A percentile compares a stretch with the other conserved stretches of the same genome.
phyloP scores from a whole-genome alignment of 2,113 vertebrate genomes.

The Pangasianodon gigas region DNA sequence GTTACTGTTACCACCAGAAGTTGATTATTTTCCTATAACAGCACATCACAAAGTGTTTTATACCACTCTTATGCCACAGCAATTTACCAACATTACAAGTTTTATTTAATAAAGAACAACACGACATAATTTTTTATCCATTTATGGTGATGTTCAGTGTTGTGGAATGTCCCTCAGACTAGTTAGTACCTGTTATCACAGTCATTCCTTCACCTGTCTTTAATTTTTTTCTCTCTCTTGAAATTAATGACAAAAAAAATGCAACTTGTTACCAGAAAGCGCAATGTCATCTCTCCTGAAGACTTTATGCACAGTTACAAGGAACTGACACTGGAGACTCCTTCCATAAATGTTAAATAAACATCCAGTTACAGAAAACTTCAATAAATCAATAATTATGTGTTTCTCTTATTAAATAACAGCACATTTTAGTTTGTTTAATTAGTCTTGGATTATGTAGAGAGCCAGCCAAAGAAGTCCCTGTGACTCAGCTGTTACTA shows the following conservation, averaged over 20 bases:
- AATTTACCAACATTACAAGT: neutral
- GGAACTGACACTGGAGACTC: neutral
- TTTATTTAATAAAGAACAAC: neutral
- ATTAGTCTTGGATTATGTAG: neutral
- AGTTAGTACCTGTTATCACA: neutral
- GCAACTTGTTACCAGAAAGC: neutral
- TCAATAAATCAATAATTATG: neutral
- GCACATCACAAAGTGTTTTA: neutral
- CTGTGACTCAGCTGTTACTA: neutral
- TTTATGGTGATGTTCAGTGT: neutral
- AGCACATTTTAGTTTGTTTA: neutral
- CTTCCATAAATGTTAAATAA: neutral
- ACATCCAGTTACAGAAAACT: neutral
- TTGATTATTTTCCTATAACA: neutral
- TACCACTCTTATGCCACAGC: neutral
- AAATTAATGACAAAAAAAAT: neutral
- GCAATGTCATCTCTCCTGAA: neutral
- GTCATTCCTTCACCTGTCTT: neutral
- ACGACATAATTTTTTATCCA: neutral
- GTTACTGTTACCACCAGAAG: neutral
- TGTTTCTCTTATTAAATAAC: neutral
- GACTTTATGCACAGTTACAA: neutral
- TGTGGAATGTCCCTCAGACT: neutral
- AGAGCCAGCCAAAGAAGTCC: neutral
- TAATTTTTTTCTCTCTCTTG: neutral